Evolutionary conservation across 2,888 invertebrate species (phyloP).

Genomic region (Chymomyza amoena): DNA sequence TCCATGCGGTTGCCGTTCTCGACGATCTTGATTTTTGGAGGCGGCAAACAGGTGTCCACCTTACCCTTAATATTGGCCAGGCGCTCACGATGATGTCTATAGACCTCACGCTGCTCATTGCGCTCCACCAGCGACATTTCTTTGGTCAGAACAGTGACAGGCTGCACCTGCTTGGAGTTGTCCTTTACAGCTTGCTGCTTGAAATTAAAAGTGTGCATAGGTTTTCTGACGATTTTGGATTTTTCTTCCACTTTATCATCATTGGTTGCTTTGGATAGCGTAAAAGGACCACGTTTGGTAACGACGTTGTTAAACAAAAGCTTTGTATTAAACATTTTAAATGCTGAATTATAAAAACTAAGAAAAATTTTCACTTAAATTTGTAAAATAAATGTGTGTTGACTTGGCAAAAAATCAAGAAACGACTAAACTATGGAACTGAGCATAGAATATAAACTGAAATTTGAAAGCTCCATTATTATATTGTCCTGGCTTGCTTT

Average conservation of each 20-base stretch:
- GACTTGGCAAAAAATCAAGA: background rate
- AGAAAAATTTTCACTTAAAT: slow-evolving; percentile 41
- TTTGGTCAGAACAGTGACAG: background rate
- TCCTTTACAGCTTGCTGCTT: slow-evolving; percentile 28
- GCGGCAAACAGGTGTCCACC: slow-evolving; percentile 54
- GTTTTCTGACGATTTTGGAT: background rate
- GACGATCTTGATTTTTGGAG: slow-evolving; percentile 40
- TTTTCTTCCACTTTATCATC: background rate
- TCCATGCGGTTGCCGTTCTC: slow-evolving; percentile 47
- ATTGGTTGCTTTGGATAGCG: slow-evolving; percentile 38
- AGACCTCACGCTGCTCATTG: slow-evolving; percentile 54
- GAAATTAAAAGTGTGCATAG: slow-evolving; percentile 50
- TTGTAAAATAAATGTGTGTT: slow-evolving; percentile 19
- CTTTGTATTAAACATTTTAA: slow-evolving; percentile 43
- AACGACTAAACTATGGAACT: background rate
- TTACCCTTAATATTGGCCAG: slow-evolving; percentile 66
- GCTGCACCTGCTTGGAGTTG: background rate
- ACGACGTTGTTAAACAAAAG: slow-evolving; percentile 11
- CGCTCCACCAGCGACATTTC: slow-evolving; percentile 35
- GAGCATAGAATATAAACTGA: background rate
- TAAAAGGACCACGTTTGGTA: slow-evolving; percentile 49
- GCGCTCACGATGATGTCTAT: slow-evolving; percentile 62
- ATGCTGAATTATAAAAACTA: slow-evolving; percentile 2
- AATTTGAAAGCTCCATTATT: background rate
- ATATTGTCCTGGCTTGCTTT: background rate